Evolutionary conservation across 2,888 invertebrate genomes (phyloP).

Genomic region (Priapulus caudatus): DNA sequence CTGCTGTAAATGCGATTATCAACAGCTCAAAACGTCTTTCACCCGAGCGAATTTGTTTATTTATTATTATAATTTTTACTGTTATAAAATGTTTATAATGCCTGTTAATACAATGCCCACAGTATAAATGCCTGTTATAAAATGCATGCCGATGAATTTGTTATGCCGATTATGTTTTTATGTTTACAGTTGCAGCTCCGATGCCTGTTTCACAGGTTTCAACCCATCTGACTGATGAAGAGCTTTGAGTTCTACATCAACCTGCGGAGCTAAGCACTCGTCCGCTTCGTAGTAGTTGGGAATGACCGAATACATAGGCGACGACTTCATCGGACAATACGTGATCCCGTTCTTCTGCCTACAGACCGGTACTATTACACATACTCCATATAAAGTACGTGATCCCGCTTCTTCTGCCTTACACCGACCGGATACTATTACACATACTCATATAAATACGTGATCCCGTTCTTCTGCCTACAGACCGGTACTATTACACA

Average conservation of each 20-base stretch:
- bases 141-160: too few species aligned
- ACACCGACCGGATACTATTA: too few species aligned
- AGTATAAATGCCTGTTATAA: too few species aligned
- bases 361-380: slow-evolving; percentile 44
- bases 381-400: background rate
- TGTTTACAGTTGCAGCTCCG: slow-evolving; percentile 33
- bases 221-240: too few species aligned
- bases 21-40: too few species aligned
- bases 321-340: slow-evolving; percentile 51
- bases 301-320: slow-evolving; percentile 45
- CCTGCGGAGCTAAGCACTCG: slow-evolving; percentile 46
- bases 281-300: slow-evolving; percentile 48
- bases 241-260: slow-evolving; percentile 48
- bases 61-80: too few species aligned
- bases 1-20: too few species aligned
- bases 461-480: slow-evolving; percentile 48
- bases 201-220: too few species aligned
- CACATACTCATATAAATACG: too few species aligned
- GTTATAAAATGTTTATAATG: too few species aligned
- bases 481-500: slow-evolving; percentile 44
- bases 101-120: too few species aligned
- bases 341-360: slow-evolving; percentile 48
- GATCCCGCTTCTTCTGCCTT: background rate
- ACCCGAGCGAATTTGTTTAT: too few species aligned
- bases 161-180: slow-evolving; percentile 11